Conservation (phyloP, 2,113 vertebrate genomes). For the Eudyptes chrysolophus region DNA sequence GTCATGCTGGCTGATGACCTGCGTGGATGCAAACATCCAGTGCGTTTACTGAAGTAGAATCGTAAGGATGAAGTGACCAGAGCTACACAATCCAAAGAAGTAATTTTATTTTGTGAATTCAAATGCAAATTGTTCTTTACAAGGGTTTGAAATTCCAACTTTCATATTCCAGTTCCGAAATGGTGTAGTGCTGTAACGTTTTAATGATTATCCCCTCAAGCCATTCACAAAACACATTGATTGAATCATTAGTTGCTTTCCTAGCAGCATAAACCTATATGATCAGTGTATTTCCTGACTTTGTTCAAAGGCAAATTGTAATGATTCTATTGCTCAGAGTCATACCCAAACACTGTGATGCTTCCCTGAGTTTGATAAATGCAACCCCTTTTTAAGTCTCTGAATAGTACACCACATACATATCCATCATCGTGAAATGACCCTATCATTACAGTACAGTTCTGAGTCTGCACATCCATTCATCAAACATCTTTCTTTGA, state of each 20-base stretch:
- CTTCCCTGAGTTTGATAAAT: conserved; percentile 3
- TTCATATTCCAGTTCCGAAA: not conserved
- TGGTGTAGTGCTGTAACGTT: not conserved
- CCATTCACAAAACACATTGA: not conserved
- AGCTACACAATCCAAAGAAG: not conserved
- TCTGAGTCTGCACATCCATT: not conserved
- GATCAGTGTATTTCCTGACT: conserved; percentile 35
- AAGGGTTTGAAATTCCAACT: not conserved
- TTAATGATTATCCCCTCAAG: conserved; percentile 29
- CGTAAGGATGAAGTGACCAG: not conserved
- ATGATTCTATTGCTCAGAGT: not conserved
- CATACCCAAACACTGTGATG: not conserved
- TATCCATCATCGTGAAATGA: not conserved
- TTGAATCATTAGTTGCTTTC: not conserved
- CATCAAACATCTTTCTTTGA: conserved; percentile 2
- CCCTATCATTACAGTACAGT: not conserved
- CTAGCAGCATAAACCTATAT: conserved; percentile 13
- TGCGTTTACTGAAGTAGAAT: not conserved
- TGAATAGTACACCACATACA: not conserved
- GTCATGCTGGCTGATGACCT: not conserved
- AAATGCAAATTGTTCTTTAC: not conserved
- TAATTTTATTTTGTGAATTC: not conserved
- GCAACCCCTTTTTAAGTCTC: not conserved
- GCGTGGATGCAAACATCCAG: not conserved
- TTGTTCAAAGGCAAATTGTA: conserved; percentile 41